Percentiles rank a stretch among this genome's conserved stretches.
phyloP scores from a whole-genome alignment of 2,113 vertebrate genomes.

The Bungarus multicinctus region DNA sequence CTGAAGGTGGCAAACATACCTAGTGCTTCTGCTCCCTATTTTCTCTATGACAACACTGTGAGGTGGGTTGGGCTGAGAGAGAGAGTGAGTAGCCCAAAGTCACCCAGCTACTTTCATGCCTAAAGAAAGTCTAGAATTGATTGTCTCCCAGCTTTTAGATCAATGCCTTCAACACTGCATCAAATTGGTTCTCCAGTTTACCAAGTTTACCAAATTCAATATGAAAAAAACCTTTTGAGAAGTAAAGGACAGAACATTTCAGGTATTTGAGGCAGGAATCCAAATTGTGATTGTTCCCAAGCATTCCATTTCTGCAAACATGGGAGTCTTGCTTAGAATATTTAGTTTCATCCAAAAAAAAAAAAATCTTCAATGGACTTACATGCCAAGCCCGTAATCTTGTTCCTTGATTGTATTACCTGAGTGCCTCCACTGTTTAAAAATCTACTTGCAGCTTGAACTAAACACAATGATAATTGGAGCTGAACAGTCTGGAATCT shows the following conservation, averaged over 20 bases:
- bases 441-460: neutral
- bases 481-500: slow-evolving; percentile 9
- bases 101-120: neutral
- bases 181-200: neutral
- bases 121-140: neutral
- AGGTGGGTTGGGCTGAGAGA: neutral
- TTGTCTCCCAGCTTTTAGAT: neutral
- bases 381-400: neutral
- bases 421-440: slow-evolving; percentile 16
- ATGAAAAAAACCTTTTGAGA: neutral
- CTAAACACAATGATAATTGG: slow-evolving; percentile 24
- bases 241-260: neutral
- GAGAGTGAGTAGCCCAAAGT: neutral
- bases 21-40: neutral
- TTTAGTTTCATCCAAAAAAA: neutral
- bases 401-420: neutral
- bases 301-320: neutral
- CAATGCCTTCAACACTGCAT: neutral
- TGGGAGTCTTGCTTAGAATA: neutral
- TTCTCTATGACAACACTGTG: neutral
- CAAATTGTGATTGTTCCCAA: neutral
- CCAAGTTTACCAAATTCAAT: neutral
- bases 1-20: neutral
- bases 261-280: neutral
- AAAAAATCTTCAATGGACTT: neutral